These are phyloP conservation scores for Drosophila mimetica DNA, from an alignment of 2,888 invertebrate genomes.

Conservation along the genomic window DNA sequence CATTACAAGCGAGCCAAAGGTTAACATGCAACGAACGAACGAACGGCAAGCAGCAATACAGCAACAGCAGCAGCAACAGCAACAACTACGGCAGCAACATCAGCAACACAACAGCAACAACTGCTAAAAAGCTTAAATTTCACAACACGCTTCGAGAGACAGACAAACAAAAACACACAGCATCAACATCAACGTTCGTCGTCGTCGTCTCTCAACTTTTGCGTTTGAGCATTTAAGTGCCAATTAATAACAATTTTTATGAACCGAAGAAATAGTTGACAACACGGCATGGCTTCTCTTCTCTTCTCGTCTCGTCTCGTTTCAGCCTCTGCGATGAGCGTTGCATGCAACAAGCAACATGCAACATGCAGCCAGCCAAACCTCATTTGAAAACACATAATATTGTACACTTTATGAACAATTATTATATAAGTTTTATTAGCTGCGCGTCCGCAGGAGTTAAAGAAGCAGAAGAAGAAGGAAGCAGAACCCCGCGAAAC, in stretches of 20 bases:
- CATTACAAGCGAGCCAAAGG: conserved; percentile 78
- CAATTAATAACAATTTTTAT: conserved; percentile 85
- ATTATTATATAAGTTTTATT: conserved; percentile 84
- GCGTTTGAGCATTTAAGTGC: conserved; percentile 84
- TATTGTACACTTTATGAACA: conserved; percentile 83
- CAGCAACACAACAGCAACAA: conserved; percentile 65
- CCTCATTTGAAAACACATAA: conserved; percentile 83
- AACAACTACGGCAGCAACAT: conserved; percentile 65
- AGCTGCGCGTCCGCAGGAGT: conserved; percentile 42
- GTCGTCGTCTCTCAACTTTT: conserved; percentile 74
- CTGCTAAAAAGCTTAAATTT: conserved; percentile 78
- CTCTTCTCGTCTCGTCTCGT: conserved; percentile 42
- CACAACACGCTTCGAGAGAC: conserved; percentile 71
- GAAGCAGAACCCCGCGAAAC: conserved; percentile 23
- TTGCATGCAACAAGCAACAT: conserved; percentile 64
- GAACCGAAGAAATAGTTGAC: conserved; percentile 85
- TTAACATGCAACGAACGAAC: conserved; percentile 73
- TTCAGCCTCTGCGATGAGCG: conserved; percentile 17
- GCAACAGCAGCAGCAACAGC: conserved; percentile 63
- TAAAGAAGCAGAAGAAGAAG: conserved; percentile 26
- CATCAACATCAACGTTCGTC: conserved; percentile 63
- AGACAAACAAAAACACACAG: conserved; percentile 57
- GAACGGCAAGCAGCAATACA: conserved; percentile 11
- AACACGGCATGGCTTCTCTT: conserved; percentile 75
- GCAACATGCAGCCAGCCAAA: conserved; percentile 48